Percentiles rank a stretch among this genome's conserved stretches.
Conservation (phyloP, 2,113 vertebrate species). For the Oncorhynchus gorbuscha region DNA sequence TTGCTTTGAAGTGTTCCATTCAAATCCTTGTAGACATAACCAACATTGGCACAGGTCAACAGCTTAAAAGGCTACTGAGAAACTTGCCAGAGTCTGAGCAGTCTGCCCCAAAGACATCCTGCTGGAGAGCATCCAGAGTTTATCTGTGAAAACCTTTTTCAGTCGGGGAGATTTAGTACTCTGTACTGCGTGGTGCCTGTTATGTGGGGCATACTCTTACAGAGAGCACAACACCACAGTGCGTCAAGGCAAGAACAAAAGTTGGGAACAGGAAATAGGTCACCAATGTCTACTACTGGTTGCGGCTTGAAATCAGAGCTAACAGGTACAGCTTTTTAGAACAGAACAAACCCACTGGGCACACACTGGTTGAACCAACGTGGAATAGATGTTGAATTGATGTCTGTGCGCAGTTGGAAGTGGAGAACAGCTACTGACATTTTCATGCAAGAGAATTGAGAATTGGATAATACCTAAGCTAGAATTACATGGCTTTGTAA, state of each 20-base stretch:
- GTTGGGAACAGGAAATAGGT: conserved; percentile 48
- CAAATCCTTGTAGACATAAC: not conserved
- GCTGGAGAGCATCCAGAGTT: conserved; percentile 33
- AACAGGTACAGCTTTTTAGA: not conserved
- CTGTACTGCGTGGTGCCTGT: conserved; percentile 12
- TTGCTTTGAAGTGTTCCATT: not conserved
- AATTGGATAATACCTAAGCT: not conserved
- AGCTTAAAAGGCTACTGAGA: conserved; percentile 1
- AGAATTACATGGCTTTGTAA: not conserved
- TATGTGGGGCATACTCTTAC: conserved; percentile 42
- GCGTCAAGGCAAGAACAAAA: conserved; percentile 40
- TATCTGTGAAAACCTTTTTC: conserved; percentile 31
- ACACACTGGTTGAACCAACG: too few species aligned
- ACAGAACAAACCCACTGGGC: not conserved
- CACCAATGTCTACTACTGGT: conserved; percentile 31
- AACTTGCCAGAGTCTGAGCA: conserved; percentile 1
- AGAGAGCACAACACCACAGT: conserved; percentile 25
- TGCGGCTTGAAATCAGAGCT: conserved; percentile 22
- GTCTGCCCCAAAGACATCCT: conserved; percentile 15
- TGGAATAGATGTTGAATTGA: too few species aligned
- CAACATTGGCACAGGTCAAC: conserved; percentile 5
- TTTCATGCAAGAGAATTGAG: not conserved
- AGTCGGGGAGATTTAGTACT: conserved; percentile 31
- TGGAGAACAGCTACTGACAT: not conserved
- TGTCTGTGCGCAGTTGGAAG: too few species aligned